Evolutionary conservation across 2,888 invertebrate genomes (phyloP).

Genomic region (Lycaena phlaeas): DNA sequence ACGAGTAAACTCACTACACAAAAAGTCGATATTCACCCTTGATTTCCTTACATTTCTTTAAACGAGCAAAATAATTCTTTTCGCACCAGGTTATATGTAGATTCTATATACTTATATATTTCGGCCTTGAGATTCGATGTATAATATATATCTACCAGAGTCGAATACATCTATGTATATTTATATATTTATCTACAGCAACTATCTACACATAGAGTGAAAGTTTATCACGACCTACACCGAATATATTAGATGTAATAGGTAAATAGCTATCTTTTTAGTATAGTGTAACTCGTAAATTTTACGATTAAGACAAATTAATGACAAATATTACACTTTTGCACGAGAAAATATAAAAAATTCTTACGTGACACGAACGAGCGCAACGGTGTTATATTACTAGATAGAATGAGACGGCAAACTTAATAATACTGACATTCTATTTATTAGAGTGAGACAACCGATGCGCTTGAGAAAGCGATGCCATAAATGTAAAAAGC

Average conservation of each 20-base stretch:
- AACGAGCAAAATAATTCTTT: conserved; percentile 41
- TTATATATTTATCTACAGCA: conserved; percentile 62
- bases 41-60: conserved; percentile 19
- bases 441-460: conserved; percentile 53
- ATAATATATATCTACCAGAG: conserved; percentile 63
- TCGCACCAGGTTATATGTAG: conserved; percentile 37
- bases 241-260: conserved; percentile 33
- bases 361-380: conserved; percentile 73
- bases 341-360: conserved; percentile 62
- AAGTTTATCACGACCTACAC: conserved; percentile 62
- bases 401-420: conserved; percentile 62
- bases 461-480: conserved; percentile 65
- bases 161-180: conserved; percentile 45
- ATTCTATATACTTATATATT: conserved; percentile 64
- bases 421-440: conserved; percentile 51
- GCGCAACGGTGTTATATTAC: conserved; percentile 74
- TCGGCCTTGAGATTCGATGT: conserved; percentile 72
- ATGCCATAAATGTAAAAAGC: conserved; percentile 69
- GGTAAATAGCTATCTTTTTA: conserved; percentile 28
- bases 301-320: conserved; percentile 34
- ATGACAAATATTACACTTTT: conserved; percentile 40
- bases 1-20: conserved; percentile 13
- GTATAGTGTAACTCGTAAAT: conserved; percentile 32
- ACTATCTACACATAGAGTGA: conserved; percentile 71
- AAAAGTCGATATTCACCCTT: conserved; percentile 23